phyloP scores from a whole-genome alignment of 2,797 vertebrate species.

The Halcyon badia region DNA sequence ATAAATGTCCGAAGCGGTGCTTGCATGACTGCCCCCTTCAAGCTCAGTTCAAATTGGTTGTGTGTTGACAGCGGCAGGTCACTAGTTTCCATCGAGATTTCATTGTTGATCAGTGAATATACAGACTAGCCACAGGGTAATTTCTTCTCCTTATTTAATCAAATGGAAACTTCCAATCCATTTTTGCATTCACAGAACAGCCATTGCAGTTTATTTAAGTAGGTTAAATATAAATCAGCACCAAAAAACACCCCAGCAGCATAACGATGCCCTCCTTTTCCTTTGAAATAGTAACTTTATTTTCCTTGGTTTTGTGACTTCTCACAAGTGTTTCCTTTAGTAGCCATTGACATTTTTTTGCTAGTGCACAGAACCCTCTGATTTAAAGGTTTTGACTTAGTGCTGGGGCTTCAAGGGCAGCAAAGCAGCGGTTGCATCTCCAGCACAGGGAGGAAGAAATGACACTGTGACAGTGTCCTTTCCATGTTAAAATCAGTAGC shows the following conservation, averaged over 20 bases:
- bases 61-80: conserved; percentile 48
- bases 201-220: conserved; percentile 45
- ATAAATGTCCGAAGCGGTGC: background rate
- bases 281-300: background rate
- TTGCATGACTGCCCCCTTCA: conserved; percentile 57
- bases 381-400: conserved; percentile 20
- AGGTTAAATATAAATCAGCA: conserved; percentile 48
- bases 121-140: conserved; percentile 55
- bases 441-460: background rate
- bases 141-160: conserved; percentile 71
- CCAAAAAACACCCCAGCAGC: background rate
- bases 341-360: background rate
- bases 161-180: conserved; percentile 72
- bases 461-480: background rate
- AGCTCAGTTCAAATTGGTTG: background rate
- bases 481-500: background rate
- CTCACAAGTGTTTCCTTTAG: background rate
- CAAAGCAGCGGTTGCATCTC: background rate
- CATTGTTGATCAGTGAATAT: conserved; percentile 48
- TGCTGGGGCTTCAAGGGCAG: conserved; percentile 33
- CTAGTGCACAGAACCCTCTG: background rate
- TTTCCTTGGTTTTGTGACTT: background rate
- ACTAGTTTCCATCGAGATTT: conserved; percentile 70
- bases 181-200: conserved; percentile 40
- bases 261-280: background rate